Percentiles rank a stretch among this genome's conserved stretches.
Evolutionary conservation across 2,888 invertebrate genomes (phyloP).

Genomic region (Eristalis tenax): DNA sequence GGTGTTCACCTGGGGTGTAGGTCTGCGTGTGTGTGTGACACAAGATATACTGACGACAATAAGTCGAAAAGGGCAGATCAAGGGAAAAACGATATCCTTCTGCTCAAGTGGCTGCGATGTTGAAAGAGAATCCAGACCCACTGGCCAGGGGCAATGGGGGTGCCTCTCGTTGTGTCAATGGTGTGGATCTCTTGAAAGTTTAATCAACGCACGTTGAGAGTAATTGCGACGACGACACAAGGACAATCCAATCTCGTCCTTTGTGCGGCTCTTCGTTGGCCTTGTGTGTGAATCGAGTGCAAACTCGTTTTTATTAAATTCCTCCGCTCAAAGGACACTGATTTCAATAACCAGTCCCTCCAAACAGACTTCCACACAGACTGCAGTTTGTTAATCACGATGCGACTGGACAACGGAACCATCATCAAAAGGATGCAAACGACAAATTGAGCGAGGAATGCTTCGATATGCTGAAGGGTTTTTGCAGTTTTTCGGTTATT

Average conservation of each 20-base stretch:
- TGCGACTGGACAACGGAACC: too few relatives aligned
- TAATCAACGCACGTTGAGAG: slow-evolving; percentile 10
- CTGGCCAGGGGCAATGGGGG: not conserved
- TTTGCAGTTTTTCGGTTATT: not conserved
- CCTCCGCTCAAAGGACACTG: not conserved
- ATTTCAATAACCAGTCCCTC: not conserved
- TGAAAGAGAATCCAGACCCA: too few relatives aligned
- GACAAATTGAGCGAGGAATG: not conserved
- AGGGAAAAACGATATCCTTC: slow-evolving; percentile 2
- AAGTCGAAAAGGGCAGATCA: not conserved
- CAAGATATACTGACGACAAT: slow-evolving; percentile 14
- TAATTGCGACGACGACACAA: slow-evolving; percentile 17
- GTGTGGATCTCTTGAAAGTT: not conserved
- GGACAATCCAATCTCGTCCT: not conserved
- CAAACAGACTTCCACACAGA: too few relatives aligned
- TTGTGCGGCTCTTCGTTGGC: not conserved
- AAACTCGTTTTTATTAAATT: slow-evolving; percentile 15
- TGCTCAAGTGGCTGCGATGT: not conserved
- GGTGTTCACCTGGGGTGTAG: not conserved
- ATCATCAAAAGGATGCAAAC: not conserved
- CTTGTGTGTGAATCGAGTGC: not conserved
- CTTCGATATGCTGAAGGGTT: not conserved
- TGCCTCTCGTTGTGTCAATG: not conserved
- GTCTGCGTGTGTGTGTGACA: not conserved
- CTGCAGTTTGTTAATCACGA: not conserved